Evolutionary conservation across 2,888 invertebrate species (phyloP).

Genomic region (Phorcus lineatus): DNA sequence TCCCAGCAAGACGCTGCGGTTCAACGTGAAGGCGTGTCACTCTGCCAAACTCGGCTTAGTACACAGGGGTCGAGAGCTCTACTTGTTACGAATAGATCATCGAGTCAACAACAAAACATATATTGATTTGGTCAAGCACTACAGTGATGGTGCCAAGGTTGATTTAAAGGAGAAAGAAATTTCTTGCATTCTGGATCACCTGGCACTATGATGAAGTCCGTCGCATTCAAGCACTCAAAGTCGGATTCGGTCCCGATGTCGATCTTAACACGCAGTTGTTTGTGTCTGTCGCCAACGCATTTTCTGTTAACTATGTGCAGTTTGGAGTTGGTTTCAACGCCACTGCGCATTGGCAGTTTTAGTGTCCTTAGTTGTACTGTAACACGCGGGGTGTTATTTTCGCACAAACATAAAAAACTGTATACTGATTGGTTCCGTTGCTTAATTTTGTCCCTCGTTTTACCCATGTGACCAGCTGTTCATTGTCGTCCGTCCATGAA

Average conservation of each 20-base stretch:
- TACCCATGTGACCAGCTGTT: too few species aligned
- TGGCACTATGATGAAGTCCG: background rate
- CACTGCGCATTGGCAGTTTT: background rate
- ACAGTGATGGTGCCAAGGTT: background rate
- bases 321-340: background rate
- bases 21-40: background rate
- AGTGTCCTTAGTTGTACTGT: background rate
- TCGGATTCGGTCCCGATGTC: background rate
- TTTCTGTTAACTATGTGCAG: background rate
- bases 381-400: too few species aligned
- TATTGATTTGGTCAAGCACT: background rate
- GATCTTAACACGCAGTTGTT: background rate
- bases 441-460: too few species aligned
- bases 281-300: background rate
- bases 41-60: background rate
- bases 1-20: background rate
- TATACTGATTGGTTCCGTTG: too few species aligned
- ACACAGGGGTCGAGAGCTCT: background rate
- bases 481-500: too few species aligned
- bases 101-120: background rate
- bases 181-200: background rate
- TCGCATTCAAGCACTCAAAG: background rate
- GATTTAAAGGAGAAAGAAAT: background rate
- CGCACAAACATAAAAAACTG: too few species aligned
- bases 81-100: background rate